Base-by-base conservation (phyloP, 2,888 invertebrate species). In the Suillia variegata region DNA sequence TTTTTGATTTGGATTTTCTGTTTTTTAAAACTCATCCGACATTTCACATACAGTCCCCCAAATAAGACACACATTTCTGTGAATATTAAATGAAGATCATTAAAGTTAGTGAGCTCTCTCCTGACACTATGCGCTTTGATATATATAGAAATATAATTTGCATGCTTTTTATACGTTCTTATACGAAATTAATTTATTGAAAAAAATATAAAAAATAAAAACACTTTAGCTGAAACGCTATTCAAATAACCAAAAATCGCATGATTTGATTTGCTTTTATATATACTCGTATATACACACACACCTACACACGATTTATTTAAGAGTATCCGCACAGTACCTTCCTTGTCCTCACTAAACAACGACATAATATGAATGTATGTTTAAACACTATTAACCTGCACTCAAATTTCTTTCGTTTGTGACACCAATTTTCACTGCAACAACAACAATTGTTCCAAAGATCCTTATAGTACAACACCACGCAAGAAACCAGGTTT, bases 401-500 rank as follows among this genome's bases (percentile, higher is more conserved):
- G 75, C 74, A 76, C 74, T 72, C 55, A 67, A 70, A 56, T 70
- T 34, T 58, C 47, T 53, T 56, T 56, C 50, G 45, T 20, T 45
- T 45, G n/a, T n/a, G 45, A 45, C 20, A 45, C 45, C 4, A 45
- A 45, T 18, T 45, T 6, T 45, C 17, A 45, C 45, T 45, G 18
- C 58, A 64, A 54, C 57, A 58, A 58, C 56, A 62, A 63, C 63
- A 65, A 61, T 70, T 74, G 65, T 68, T 70, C 69, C 70, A 77
- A 77, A 77, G 77, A 77, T 75, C 77, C 77, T 67, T 77, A 77
- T 75, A 78, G 77, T 75, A 78, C 77, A 67, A 78, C 78, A 75
- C 78, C 77, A 64, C 76, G 77, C 66, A 77, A 77, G 70, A 68
- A 71, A 62, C 67, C 71, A 77, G 77, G 77, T 77, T 77, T 77